A percentile compares a stretch with the other conserved stretches of the same genome.
Conservation (phyloP, 1,140 invertebrate genomes). For the Geopemphigus sp. region DNA sequence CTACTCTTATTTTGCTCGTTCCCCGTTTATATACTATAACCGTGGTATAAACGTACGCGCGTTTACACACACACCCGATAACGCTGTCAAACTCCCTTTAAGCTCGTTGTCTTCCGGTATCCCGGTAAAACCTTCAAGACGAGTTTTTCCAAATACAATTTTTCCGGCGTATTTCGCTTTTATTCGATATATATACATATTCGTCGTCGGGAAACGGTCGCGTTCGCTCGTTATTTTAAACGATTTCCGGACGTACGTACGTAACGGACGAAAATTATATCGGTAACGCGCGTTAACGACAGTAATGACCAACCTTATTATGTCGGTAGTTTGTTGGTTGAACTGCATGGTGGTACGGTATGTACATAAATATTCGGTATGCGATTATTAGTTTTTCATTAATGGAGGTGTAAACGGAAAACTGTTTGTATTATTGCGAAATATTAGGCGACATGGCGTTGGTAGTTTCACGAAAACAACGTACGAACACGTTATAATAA, state of each 20-base stretch:
- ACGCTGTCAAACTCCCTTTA: slow-evolving; percentile 19
- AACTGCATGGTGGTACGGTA: too few species aligned
- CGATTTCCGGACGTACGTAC: background rate
- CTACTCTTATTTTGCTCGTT: background rate
- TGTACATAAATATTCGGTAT: too few species aligned
- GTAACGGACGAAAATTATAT: background rate
- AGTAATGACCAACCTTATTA: too few species aligned
- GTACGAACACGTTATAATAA: too few species aligned
- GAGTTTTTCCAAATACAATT: slow-evolving; percentile 24
- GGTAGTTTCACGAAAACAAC: too few species aligned
- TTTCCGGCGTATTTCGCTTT: background rate
- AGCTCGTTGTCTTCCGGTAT: slow-evolving; percentile 16
- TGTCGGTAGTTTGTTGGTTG: too few species aligned
- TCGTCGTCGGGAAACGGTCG: background rate
- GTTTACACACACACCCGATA: background rate
- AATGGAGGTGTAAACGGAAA: too few species aligned
- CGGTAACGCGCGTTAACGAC: too few species aligned
- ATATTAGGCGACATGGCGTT: too few species aligned
- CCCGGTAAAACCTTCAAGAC: background rate
- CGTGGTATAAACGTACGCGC: background rate
- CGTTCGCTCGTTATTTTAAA: slow-evolving; percentile 21
- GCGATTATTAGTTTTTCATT: too few species aligned
- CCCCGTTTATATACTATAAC: background rate
- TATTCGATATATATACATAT: background rate
- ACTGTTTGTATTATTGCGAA: too few species aligned